Evolutionary conservation across 1,140 invertebrate species (phyloP).

Genomic region (Cotesia chilonis): DNA sequence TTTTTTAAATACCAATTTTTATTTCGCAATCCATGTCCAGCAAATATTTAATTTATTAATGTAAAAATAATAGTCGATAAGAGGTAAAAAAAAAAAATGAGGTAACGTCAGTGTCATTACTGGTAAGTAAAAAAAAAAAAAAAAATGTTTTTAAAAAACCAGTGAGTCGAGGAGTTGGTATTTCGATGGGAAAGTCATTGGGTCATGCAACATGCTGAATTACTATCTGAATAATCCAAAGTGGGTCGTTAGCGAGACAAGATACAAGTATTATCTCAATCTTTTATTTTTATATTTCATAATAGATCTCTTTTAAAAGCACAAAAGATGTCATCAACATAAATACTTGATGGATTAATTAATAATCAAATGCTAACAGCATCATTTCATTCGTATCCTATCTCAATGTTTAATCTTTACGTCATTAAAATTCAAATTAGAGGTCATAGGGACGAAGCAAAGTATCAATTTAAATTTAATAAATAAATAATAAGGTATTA

Average conservation of each 20-base stretch:
- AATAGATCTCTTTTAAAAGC: background rate
- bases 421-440: constrained; percentile 3
- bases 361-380: background rate
- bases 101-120: too few species aligned
- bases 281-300: background rate
- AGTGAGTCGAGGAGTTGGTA: too few species aligned
- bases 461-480: constrained; percentile 2
- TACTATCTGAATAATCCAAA: constrained; percentile 22
- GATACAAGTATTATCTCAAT: too few species aligned
- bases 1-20: too few species aligned
- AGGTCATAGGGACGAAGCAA: constrained; percentile 11
- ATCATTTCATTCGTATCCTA: too few species aligned
- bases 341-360: constrained; percentile 3
- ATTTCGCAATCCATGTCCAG: too few species aligned
- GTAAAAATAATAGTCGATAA: background rate
- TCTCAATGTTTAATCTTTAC: too few species aligned
- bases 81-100: background rate
- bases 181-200: constrained; percentile 24
- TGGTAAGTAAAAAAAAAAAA: too few species aligned
- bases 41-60: background rate
- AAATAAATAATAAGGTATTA: background rate
- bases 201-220: constrained; percentile 45
- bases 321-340: too few species aligned
- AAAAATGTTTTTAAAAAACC: too few species aligned
- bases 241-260: constrained; percentile 28